Conservation (phyloP, 2,113 vertebrate species). For the Raja brachyura region DNA sequence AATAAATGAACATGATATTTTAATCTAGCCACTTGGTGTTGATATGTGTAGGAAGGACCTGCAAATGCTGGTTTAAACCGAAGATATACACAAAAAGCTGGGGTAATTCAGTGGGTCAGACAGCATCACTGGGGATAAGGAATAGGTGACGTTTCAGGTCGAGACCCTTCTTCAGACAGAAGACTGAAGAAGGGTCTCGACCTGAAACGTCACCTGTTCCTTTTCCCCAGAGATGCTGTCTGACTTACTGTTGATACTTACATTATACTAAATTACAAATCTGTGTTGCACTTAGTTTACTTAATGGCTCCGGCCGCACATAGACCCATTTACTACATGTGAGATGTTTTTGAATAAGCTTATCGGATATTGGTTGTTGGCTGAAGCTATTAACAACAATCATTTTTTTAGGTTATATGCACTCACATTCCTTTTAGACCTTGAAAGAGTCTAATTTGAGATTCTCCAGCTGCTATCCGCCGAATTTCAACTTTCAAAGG, state of each 20-base stretch:
- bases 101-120: too few species aligned
- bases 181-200: too few species aligned
- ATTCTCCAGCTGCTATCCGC: background rate
- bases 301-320: background rate
- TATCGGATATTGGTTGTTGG: background rate
- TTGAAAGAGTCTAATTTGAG: background rate
- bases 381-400: background rate
- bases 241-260: background rate
- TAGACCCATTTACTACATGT: background rate
- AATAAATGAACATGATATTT: background rate
- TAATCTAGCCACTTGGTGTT: background rate
- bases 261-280: background rate
- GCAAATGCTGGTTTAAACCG: too few species aligned
- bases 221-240: too few species aligned
- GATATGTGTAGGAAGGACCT: background rate
- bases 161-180: too few species aligned
- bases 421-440: background rate
- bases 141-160: too few species aligned
- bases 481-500: slow-evolving; percentile 5
- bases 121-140: too few species aligned
- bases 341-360: background rate
- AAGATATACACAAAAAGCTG: too few species aligned
- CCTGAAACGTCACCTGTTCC: too few species aligned
- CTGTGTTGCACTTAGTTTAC: background rate
- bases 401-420: background rate